These are phyloP conservation scores for Caenorhabditis auriculariae DNA, from an alignment of 2,888 invertebrate species.

Conservation along the genomic window DNA sequence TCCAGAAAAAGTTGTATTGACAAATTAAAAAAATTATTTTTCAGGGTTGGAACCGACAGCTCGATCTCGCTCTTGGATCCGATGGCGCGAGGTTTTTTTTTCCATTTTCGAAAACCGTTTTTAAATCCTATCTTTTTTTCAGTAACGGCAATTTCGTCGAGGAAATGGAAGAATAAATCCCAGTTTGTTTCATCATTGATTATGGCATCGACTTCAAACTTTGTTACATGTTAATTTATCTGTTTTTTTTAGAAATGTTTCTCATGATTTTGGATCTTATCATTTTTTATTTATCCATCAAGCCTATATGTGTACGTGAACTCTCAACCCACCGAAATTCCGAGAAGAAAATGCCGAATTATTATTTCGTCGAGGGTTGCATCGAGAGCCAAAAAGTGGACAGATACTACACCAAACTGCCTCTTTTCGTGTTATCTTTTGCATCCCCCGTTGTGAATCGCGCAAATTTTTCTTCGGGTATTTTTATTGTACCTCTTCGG, in stretches of 20 bases:
- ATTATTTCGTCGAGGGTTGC: not conserved
- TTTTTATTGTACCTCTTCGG: too few species aligned
- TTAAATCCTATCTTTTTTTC: not conserved
- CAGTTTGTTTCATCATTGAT: not conserved
- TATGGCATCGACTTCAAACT: too few species aligned
- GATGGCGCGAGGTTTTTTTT: not conserved
- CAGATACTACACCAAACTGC: not conserved
- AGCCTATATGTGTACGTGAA: too few species aligned
- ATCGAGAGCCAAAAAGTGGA: not conserved
- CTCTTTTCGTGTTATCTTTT: too few species aligned
- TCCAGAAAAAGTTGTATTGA: not conserved
- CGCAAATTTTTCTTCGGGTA: too few species aligned
- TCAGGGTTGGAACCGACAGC: slow-evolving; percentile 42
- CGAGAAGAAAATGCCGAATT: not conserved
- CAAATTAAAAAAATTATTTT: not conserved
- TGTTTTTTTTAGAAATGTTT: not conserved
- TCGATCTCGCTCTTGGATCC: slow-evolving; percentile 20
- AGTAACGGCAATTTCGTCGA: not conserved
- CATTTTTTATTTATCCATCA: too few species aligned
- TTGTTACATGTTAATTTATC: not conserved
- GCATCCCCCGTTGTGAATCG: too few species aligned
- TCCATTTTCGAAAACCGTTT: not conserved
- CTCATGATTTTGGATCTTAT: not conserved
- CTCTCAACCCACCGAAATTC: too few species aligned
- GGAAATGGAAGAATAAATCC: slow-evolving; percentile 3